phyloP scores from a whole-genome alignment of 2,113 vertebrate genomes.

The Nesoenas mayeri region DNA sequence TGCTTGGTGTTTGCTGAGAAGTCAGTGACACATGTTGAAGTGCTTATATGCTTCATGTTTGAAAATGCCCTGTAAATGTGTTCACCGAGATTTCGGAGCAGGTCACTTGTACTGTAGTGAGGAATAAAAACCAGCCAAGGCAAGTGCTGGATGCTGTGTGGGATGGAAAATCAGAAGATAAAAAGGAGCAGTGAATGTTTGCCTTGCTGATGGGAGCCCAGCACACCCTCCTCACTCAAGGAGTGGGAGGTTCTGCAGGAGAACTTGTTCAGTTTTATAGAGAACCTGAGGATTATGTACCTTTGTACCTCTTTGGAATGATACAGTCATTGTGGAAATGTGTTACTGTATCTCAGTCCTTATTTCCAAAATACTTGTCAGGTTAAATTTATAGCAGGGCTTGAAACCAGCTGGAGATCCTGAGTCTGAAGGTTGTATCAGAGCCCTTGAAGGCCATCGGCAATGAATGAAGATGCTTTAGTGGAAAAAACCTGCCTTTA shows the following conservation, averaged over 20 bases:
- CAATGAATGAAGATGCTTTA: not conserved
- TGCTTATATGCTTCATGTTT: accelerated
- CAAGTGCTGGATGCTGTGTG: not conserved
- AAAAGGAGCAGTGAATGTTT: not conserved
- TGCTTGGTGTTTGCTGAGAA: not conserved
- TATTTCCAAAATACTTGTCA: not conserved
- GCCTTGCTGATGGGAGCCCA: not conserved
- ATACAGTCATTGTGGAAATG: accelerated
- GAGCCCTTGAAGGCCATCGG: not conserved
- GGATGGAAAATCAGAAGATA: not conserved
- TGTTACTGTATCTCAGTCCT: accelerated
- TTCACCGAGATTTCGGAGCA: not conserved
- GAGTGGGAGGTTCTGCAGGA: not conserved
- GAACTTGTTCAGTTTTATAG: accelerated
- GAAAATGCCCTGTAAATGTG: not conserved
- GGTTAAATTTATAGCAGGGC: not conserved
- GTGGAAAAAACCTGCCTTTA: not conserved
- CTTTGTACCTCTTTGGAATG: not conserved
- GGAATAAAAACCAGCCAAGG: not conserved
- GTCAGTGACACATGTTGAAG: accelerated
- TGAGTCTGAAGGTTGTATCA: not conserved
- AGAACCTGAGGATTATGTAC: not conserved
- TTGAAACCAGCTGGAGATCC: not conserved
- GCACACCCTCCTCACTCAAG: not conserved
- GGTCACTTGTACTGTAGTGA: not conserved